phyloP scores from a whole-genome alignment of 1,140 invertebrate species.

The Pseudomyrmex concolor region DNA sequence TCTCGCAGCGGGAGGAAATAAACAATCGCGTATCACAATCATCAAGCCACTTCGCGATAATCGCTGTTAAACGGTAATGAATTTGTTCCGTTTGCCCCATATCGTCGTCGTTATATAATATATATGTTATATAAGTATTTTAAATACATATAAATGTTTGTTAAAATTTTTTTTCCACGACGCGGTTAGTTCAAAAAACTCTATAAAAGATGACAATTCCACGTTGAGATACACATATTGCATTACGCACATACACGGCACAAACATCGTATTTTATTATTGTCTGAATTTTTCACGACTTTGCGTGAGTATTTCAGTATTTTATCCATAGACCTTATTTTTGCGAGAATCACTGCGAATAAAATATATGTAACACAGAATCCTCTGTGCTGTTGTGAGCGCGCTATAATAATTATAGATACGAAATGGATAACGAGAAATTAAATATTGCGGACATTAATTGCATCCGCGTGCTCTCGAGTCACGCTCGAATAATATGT shows the following conservation, averaged over 20 bases:
- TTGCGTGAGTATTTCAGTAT: constrained; percentile 6
- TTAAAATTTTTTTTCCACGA: not conserved
- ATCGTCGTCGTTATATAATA: not conserved
- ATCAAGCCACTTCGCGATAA: constrained; percentile 7
- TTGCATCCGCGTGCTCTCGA: constrained; percentile 8
- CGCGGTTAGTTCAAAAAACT: not conserved
- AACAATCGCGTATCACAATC: constrained; percentile 11
- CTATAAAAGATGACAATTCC: not conserved
- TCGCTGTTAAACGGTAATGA: constrained; percentile 5
- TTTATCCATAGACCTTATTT: constrained; percentile 1
- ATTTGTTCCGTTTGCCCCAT: not conserved
- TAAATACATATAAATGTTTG: not conserved
- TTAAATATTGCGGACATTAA: constrained; percentile 48
- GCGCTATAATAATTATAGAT: constrained; percentile 41
- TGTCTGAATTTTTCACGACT: constrained; percentile 16
- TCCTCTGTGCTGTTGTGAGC: not conserved
- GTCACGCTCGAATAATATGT: constrained; percentile 1
- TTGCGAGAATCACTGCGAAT: not conserved
- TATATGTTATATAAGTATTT: constrained; percentile 19
- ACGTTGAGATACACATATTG: not conserved
- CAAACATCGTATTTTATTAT: not conserved
- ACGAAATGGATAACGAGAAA: constrained; percentile 33
- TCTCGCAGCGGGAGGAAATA: not conserved
- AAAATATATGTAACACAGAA: constrained; percentile 4
- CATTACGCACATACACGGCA: not conserved